phyloP scores from a whole-genome alignment of 2,113 vertebrate species.

The Cairina moschata region DNA sequence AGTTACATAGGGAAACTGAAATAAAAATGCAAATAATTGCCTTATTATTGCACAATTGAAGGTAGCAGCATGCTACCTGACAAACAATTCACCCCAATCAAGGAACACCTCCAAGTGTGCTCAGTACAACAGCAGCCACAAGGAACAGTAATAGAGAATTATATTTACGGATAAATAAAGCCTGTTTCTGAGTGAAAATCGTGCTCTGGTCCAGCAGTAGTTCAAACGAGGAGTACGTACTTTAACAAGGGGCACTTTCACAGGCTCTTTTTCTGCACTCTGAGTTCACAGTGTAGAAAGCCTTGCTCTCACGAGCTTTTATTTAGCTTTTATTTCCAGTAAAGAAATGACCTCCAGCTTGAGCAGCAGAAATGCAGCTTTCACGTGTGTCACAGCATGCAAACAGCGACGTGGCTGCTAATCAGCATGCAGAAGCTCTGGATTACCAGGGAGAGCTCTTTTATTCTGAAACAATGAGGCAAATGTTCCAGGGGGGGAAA shows the following conservation, averaged over 20 bases:
- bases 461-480: conserved; percentile 43
- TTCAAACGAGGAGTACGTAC: background rate
- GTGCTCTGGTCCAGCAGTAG: background rate
- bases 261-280: background rate
- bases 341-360: conserved; percentile 1
- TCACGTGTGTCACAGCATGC: conserved; percentile 10
- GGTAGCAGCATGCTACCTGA: background rate
- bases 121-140: background rate
- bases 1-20: conserved; percentile 95
- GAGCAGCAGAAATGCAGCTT: conserved; percentile 26
- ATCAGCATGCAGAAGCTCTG: background rate
- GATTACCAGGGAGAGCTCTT: conserved; percentile 14
- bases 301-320: conserved; percentile 13
- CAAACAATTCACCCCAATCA: background rate
- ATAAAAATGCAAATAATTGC: conserved; percentile 18
- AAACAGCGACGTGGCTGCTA: conserved; percentile 38
- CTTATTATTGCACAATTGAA: background rate
- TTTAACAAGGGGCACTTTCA: background rate
- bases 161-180: background rate
- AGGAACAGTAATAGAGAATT: background rate
- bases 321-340: conserved; percentile 35
- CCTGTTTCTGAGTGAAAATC: background rate
- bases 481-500: conserved; percentile 30
- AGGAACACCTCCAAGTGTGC: background rate
- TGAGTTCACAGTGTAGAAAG: background rate